phyloP scores from a whole-genome alignment of 2,888 invertebrate genomes.

The Abscondita cerata region DNA sequence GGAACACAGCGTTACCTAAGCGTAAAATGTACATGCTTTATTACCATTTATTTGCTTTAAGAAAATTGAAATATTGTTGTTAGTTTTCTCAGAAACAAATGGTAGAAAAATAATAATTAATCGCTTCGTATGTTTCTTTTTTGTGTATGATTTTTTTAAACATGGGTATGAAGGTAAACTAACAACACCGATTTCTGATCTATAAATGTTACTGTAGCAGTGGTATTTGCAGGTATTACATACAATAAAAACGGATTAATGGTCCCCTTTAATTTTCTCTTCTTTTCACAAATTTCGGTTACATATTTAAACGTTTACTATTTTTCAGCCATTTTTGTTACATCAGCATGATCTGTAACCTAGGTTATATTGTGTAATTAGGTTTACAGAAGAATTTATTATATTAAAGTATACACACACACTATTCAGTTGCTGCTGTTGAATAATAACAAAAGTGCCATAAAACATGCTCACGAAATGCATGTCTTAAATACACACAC shows the following conservation, averaged over 20 bases:
- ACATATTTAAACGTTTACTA: conserved; percentile 35
- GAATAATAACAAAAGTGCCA: too few relatives aligned
- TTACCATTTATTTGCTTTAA: conserved; percentile 22
- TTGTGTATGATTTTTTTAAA: conserved; percentile 20
- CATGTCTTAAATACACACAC: too few relatives aligned
- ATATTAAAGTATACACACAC: not conserved
- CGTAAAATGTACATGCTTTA: conserved; percentile 33
- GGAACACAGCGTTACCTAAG: conserved; percentile 29
- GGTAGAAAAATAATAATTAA: conserved; percentile 30
- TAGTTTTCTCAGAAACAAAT: conserved; percentile 17
- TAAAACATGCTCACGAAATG: too few relatives aligned
- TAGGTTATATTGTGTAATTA: conserved; percentile 13
- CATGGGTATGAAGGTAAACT: conserved; percentile 22
- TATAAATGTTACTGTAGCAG: conserved; percentile 16
- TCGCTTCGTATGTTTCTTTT: conserved; percentile 26
- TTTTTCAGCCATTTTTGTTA: conserved; percentile 39
- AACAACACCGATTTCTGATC: conserved; percentile 20
- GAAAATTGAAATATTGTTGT: conserved; percentile 6
- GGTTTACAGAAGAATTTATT: not conserved
- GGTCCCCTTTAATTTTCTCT: conserved; percentile 32
- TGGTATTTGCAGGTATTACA: conserved; percentile 24
- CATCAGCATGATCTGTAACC: conserved; percentile 48
- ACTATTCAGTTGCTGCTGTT: too few relatives aligned
- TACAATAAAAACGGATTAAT: conserved; percentile 56
- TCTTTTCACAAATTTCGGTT: conserved; percentile 35